Conservation (phyloP, 2,888 invertebrate genomes). For the Meteorus colon region DNA sequence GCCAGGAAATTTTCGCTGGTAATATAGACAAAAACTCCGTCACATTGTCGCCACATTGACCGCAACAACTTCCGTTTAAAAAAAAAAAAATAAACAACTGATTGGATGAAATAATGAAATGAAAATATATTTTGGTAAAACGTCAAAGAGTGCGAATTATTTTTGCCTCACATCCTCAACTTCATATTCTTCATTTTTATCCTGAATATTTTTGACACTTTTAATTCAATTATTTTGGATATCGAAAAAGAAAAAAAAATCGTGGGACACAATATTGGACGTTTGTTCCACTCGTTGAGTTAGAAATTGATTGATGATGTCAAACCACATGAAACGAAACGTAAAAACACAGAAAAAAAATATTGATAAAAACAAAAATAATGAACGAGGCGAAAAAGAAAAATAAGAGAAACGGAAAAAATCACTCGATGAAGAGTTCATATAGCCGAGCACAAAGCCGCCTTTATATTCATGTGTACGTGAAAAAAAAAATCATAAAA, state of each 20-base stretch:
- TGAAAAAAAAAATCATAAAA: background rate
- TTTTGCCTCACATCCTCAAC: too few relatives aligned
- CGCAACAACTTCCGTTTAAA: background rate
- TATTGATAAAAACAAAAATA: background rate
- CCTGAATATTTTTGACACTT: background rate
- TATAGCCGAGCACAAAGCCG: conserved; percentile 6
- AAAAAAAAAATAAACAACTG: background rate
- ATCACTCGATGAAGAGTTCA: conserved; percentile 13
- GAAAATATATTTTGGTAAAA: too few relatives aligned
- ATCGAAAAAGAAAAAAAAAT: background rate
- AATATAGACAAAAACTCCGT: conserved; percentile 35
- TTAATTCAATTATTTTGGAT: background rate
- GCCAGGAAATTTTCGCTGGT: conserved; percentile 28
- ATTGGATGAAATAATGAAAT: background rate
- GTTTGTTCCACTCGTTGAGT: background rate
- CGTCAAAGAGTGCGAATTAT: too few relatives aligned
- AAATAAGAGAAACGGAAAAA: background rate
- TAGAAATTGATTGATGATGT: background rate
- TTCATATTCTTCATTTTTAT: too few relatives aligned
- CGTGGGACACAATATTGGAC: background rate
- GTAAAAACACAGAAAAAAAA: background rate
- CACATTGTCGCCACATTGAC: conserved; percentile 42
- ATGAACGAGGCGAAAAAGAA: background rate
- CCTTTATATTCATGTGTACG: background rate
- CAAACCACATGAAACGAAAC: background rate